Evolutionary conservation across 2,888 invertebrate species (phyloP), one percentile per base, ranked within the genome.

Genomic region (Andrena bucephala): DNA sequence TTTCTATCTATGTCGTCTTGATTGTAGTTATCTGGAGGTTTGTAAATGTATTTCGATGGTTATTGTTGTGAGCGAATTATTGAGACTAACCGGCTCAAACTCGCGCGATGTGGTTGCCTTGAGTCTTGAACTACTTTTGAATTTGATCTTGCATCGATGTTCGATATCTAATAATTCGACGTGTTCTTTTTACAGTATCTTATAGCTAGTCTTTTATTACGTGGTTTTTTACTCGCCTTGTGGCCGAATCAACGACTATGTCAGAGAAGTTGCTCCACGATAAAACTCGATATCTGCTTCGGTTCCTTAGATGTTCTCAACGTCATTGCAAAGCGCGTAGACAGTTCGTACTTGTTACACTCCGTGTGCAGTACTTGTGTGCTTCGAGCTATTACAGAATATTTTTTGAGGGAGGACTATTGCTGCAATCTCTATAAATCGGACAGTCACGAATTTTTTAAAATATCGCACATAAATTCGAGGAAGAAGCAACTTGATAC

Each of bases 21-120:
- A 93, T 92, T 92, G 93, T 92, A 91, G 91, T 91, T 89, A 83
- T 84, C 80, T 89, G 81, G 87, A 90, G 87, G 90, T 92, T 90
- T 93, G 90, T 92, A 87, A 90, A 89, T 93, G 93, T 93, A 89
- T 90, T 73, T 92, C 88, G 81, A 88, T 91, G 91, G 90, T 92
- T 88, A 87, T 89, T 90, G 90, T 91, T 92, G 87, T 90, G 86
- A 89, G 90, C 88, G 89, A 85, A 85, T 86, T 87, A 81, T 75
- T 84, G 36, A 76, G 70, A 77, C 77, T 81, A 77, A 72, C 69
- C 78, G 81, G 83, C 83, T 86, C 79, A 59, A 74, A 87, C 50
- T 79, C 84, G 86, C 85, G 82, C 69, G 80, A 82, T 86, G 81
- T 80, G 82, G 76, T 83, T 87, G 89, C 81, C 79, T 85, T 87